These are phyloP conservation scores for Hydriomena furcata DNA, from an alignment of 2,888 invertebrate genomes.

Conservation along the genomic window DNA sequence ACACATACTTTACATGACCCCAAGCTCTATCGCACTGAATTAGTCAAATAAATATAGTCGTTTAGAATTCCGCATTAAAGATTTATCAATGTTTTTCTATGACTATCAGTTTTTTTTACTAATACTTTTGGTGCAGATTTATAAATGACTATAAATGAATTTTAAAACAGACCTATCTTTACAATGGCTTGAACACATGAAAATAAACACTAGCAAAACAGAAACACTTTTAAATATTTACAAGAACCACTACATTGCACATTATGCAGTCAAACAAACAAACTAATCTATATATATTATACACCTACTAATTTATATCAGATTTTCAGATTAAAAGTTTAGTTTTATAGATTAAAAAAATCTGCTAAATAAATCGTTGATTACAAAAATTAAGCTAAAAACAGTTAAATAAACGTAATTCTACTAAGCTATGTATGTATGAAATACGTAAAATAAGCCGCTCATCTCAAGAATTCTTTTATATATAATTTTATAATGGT, in stretches of 20 bases:
- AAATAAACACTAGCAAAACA: constrained; percentile 38
- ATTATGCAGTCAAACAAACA: constrained; percentile 18
- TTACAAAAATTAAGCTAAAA: constrained; percentile 16
- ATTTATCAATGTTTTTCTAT: too few species aligned
- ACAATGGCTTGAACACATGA: constrained; percentile 1
- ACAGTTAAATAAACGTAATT: constrained; percentile 8
- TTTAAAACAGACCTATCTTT: too few species aligned
- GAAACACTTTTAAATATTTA: constrained; percentile 40
- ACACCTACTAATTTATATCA: constrained; percentile 9
- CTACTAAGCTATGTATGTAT: constrained; percentile 1
- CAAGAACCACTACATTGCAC: constrained; percentile 35
- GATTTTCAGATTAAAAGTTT: constrained; percentile 5
- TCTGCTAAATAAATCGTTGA: constrained; percentile 6
- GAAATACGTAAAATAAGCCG: constrained; percentile 2
- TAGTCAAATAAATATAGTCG: too few species aligned
- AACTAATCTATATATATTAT: constrained; percentile 17
- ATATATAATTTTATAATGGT: not conserved
- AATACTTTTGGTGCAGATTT: too few species aligned
- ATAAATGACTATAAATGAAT: too few species aligned
- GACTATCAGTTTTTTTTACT: too few species aligned
- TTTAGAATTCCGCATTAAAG: too few species aligned
- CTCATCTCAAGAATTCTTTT: too few species aligned
- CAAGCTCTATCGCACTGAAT: too few species aligned
- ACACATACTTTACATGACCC: too few species aligned
- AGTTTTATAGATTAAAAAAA: not conserved